Conservation (phyloP, 37 sponge, comb jelly and placozoan genomes). For the Haliclona indistincta region DNA sequence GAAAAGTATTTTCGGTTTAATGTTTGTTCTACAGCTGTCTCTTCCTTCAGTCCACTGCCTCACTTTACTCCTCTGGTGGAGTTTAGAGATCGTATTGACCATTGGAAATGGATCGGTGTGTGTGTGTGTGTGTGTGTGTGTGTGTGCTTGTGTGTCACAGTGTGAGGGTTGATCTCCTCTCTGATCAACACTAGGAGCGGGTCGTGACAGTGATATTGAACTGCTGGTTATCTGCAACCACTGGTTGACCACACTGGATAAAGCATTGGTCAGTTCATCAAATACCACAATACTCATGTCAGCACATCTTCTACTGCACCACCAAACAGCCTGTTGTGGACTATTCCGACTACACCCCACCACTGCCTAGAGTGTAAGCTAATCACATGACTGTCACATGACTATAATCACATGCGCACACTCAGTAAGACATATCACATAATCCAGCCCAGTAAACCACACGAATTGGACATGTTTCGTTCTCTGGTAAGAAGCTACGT, state of each 20-base stretch:
- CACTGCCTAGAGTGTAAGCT: slow-evolving; percentile 28
- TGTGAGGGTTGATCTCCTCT: background rate
- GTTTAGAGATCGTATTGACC: slow-evolving; percentile 79
- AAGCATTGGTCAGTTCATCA: slow-evolving; percentile 35
- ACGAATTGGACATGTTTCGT: background rate
- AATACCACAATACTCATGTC: background rate
- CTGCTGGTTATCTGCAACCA: slow-evolving; percentile 57
- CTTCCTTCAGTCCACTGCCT: slow-evolving; percentile 55
- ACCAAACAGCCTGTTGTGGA: slow-evolving; percentile 44
- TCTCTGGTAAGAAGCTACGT: background rate
- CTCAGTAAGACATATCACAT: background rate
- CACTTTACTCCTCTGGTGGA: slow-evolving; percentile 74
- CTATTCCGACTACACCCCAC: slow-evolving; percentile 67
- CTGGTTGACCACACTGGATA: slow-evolving; percentile 73
- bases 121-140: background rate
- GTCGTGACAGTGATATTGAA: slow-evolving; percentile 67
- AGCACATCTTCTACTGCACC: background rate
- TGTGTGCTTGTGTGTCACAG: slow-evolving; percentile 10
- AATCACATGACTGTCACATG: background rate
- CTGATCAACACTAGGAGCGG: slow-evolving; percentile 23
- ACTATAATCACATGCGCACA: background rate
- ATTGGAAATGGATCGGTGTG: slow-evolving; percentile 87
- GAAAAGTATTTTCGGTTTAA: no score
- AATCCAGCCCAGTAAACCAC: background rate
- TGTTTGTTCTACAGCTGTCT: slow-evolving; percentile 55